Percentiles rank a stretch among this genome's conserved stretches.
Conservation (phyloP, 2,797 vertebrate species). For the Lepidocolaptes lacrymiger region DNA sequence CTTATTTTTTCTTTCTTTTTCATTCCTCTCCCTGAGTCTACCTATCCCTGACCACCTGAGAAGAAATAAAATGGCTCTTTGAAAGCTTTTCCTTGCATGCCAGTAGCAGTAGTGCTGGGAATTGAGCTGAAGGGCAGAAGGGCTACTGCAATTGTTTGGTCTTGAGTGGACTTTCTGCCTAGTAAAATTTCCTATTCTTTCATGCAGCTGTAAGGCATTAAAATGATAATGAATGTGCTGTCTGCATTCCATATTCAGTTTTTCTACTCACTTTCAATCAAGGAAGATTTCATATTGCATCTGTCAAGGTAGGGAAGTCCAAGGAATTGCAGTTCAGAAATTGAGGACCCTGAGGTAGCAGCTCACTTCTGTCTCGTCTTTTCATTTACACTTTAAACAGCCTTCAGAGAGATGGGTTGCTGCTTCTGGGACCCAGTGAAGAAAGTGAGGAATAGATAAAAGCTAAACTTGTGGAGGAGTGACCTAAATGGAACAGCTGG, state of each 20-base stretch:
- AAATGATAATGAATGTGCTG: constrained; percentile 68
- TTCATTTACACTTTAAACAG: constrained; percentile 77
- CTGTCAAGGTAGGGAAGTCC: constrained; percentile 71
- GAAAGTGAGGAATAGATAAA: constrained; percentile 69
- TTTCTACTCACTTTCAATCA: constrained; percentile 68
- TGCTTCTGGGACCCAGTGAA: constrained; percentile 43
- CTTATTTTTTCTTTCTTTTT: too few species aligned
- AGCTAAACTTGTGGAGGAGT: constrained; percentile 58
- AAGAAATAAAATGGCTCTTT: not conserved
- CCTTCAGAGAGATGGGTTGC: constrained; percentile 54
- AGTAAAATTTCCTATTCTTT: constrained; percentile 40
- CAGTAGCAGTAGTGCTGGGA: not conserved
- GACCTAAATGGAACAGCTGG: constrained; percentile 61
- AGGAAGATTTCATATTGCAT: constrained; percentile 67
- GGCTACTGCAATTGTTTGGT: not conserved
- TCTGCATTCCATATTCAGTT: constrained; percentile 63
- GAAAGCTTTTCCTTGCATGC: not conserved
- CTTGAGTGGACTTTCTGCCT: constrained; percentile 17
- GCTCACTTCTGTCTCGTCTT: constrained; percentile 66
- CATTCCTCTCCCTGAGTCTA: not conserved
- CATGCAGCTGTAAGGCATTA: constrained; percentile 61
- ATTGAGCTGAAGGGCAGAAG: not conserved
- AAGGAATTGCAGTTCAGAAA: constrained; percentile 73
- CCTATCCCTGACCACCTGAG: not conserved
- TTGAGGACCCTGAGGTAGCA: constrained; percentile 69